These are phyloP conservation scores for Achroia grisella DNA, from an alignment of 1,140 invertebrate species.

Conservation along the genomic window DNA sequence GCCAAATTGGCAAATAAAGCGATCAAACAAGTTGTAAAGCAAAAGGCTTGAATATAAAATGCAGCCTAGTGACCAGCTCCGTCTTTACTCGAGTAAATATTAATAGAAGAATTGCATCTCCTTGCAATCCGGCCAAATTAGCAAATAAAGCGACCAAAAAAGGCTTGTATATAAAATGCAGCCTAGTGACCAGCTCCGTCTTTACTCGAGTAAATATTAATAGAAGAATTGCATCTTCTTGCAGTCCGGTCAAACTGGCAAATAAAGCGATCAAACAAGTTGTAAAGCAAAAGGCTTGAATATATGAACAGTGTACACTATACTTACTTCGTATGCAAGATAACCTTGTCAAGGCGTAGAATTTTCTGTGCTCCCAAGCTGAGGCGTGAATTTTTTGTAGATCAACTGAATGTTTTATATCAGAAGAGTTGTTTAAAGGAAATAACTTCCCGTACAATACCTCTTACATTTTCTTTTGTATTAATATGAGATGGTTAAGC, in stretches of 20 bases:
- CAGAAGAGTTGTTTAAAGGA: conserved; percentile 19
- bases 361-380: conserved; percentile 20
- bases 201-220: too few species aligned
- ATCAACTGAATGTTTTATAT: conserved; percentile 25
- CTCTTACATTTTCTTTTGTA: too few species aligned
- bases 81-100: too few species aligned
- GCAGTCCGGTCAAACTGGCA: background rate
- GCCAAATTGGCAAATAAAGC: conserved; percentile 1
- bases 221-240: too few species aligned
- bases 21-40: background rate
- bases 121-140: too few species aligned
- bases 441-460: conserved; percentile 5
- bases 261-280: conserved; percentile 1
- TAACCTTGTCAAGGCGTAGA: conserved; percentile 9
- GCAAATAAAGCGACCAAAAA: too few species aligned
- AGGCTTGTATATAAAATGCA: too few species aligned
- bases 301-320: background rate
- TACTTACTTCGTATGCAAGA: background rate
- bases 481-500: too few species aligned
- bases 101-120: too few species aligned
- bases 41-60: conserved; percentile 3
- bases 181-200: too few species aligned
- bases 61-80: too few species aligned
- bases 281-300: conserved; percentile 2
- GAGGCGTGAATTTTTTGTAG: conserved; percentile 30